Conservation (phyloP, 2,888 invertebrate genomes). For the Acanthopleura granulata region DNA sequence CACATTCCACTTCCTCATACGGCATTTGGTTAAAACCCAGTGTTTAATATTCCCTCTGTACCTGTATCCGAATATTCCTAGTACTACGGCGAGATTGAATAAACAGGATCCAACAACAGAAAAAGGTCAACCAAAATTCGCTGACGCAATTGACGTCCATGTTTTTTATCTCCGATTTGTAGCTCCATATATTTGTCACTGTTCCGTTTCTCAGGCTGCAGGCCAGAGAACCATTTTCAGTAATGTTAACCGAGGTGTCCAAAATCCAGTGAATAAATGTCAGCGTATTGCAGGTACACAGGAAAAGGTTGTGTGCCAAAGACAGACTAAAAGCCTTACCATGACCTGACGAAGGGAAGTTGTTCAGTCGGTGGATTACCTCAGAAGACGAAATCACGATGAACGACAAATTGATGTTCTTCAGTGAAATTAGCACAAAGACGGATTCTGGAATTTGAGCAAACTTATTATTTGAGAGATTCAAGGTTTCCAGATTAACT, state of each 20-base stretch:
- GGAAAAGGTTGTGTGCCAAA: background rate
- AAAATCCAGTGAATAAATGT: background rate
- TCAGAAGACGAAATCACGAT: background rate
- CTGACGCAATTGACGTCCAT: background rate
- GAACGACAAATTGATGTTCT: background rate
- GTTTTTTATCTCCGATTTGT: background rate
- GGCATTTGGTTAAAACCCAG: background rate
- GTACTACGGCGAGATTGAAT: background rate
- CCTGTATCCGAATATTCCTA: background rate
- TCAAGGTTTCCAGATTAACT: background rate
- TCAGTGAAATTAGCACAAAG: background rate
- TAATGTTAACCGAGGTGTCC: background rate
- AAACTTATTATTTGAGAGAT: background rate
- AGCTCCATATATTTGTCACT: background rate
- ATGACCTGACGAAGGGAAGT: background rate
- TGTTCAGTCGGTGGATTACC: background rate
- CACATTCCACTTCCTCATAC: background rate
- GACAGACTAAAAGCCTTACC: background rate
- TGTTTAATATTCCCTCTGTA: background rate
- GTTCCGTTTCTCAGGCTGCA: background rate
- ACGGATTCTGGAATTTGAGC: background rate
- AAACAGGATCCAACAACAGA: background rate
- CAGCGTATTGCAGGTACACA: background rate
- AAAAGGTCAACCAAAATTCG: background rate
- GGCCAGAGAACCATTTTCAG: background rate